Conservation (phyloP, 2,888 invertebrate genomes). For the Platycheirus albimanus region DNA sequence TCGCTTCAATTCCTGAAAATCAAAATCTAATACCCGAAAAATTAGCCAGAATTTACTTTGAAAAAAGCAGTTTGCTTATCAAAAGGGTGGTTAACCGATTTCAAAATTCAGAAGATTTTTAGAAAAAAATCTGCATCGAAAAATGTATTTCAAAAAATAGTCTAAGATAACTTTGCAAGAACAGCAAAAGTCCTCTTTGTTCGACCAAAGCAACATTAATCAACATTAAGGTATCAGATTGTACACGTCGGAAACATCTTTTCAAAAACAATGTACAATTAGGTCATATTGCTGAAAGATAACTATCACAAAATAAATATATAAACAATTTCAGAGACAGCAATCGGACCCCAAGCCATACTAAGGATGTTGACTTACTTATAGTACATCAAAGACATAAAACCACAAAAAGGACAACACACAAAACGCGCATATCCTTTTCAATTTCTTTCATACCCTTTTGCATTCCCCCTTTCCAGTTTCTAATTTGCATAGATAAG, state of each 20-base stretch:
- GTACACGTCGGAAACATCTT: neutral
- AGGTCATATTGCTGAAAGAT: neutral
- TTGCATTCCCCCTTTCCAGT: conserved; percentile 1
- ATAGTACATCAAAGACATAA: conserved; percentile 5
- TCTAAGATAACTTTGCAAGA: too few species aligned
- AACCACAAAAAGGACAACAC: conserved; percentile 29
- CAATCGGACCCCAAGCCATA: neutral
- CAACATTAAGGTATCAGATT: too few species aligned
- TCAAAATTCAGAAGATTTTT: too few species aligned
- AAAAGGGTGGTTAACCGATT: too few species aligned
- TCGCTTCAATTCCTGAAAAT: too few species aligned
- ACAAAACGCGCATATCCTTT: conserved; percentile 24
- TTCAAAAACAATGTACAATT: neutral
- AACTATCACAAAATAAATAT: neutral
- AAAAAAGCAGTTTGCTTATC: too few species aligned
- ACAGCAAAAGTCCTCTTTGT: too few species aligned
- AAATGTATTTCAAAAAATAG: too few species aligned
- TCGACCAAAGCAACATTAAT: too few species aligned
- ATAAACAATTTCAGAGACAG: neutral
- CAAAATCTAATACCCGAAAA: too few species aligned
- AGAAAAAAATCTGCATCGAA: too few species aligned
- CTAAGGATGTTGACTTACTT: neutral
- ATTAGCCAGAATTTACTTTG: too few species aligned
- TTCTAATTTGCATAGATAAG: conserved; percentile 68
- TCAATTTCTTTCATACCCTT: conserved; percentile 18